Conservation (phyloP, 2,113 vertebrate genomes). For the Misgurnus anguillicaudatus region DNA sequence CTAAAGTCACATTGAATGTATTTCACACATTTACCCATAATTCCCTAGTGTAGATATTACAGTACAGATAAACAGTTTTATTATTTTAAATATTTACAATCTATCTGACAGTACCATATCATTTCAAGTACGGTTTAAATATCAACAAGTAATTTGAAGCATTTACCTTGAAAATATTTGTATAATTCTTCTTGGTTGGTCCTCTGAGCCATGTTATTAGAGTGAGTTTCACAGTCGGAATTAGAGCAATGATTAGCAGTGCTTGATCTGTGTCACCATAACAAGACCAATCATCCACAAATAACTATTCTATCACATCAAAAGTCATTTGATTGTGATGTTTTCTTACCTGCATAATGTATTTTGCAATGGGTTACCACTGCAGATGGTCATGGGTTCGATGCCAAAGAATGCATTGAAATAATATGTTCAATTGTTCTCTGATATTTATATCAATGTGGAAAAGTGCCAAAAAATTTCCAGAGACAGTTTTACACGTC, state of each 20-base stretch:
- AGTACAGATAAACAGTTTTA: no score
- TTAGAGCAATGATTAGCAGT: slow-evolving; percentile 41
- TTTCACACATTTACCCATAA: neutral
- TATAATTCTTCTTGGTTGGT: slow-evolving; percentile 16
- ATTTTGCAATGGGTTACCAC: neutral
- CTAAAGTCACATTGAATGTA: slow-evolving; percentile 19
- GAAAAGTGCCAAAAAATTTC: no score
- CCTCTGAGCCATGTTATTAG: slow-evolving; percentile 32
- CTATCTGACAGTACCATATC: slow-evolving; percentile 2
- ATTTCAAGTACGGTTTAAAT: neutral
- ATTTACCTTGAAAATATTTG: no score
- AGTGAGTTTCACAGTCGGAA: slow-evolving; percentile 30
- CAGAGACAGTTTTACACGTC: no score
- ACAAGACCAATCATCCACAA: slow-evolving; percentile 25
- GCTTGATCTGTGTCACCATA: slow-evolving; percentile 45
- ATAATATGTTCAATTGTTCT: no score
- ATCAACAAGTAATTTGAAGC: slow-evolving; percentile 7
- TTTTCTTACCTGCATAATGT: neutral
- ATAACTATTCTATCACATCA: neutral
- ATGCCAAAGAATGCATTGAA: no score
- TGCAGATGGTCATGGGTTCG: no score
- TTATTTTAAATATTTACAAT: no score
- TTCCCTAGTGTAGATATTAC: no score
- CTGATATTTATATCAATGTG: no score
- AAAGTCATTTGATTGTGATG: neutral